phyloP scores from a whole-genome alignment of 37 sponge, comb jelly and placozoan genomes.

The Axinella damicornis region DNA sequence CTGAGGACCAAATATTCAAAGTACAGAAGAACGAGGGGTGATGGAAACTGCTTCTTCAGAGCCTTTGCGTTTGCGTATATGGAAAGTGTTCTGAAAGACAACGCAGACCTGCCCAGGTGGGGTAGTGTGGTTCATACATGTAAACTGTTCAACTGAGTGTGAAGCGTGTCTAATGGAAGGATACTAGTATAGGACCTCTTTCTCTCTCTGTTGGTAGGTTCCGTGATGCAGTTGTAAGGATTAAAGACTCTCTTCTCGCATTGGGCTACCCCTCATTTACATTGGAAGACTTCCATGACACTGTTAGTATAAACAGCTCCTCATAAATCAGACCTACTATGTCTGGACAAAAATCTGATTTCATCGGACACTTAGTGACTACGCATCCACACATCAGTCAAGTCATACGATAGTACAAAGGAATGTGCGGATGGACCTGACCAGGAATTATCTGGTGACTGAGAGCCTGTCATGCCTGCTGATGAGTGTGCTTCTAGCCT shows the following conservation, averaged over 20 bases:
- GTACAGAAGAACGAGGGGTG: constrained; percentile 88
- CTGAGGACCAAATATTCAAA: constrained; percentile 66
- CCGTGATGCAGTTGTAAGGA: constrained; percentile 53
- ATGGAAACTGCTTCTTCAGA: constrained; percentile 99
- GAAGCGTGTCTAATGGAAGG: too few relatives aligned
- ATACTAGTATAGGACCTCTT: not conserved
- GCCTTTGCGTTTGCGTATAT: constrained; percentile 90
- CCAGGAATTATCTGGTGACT: too few relatives aligned
- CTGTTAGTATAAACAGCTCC: constrained; percentile 59
- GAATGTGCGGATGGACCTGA: too few relatives aligned
- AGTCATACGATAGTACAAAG: too few relatives aligned
- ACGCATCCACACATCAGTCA: too few relatives aligned
- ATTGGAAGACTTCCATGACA: constrained; percentile 96
- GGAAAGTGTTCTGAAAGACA: constrained; percentile 61
- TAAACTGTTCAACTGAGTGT: too few relatives aligned
- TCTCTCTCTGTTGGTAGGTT: constrained; percentile 57
- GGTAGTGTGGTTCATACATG: too few relatives aligned
- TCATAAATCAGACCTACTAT: too few relatives aligned
- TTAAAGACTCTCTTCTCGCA: constrained; percentile 48
- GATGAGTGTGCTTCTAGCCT: too few relatives aligned
- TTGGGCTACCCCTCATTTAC: constrained; percentile 89
- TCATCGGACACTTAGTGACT: too few relatives aligned
- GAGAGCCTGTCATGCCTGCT: too few relatives aligned
- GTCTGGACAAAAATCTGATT: too few relatives aligned
- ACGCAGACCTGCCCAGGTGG: constrained; percentile 51